Conservation (phyloP, 2,113 vertebrate genomes). For the Mastomys natalensis region DNA sequence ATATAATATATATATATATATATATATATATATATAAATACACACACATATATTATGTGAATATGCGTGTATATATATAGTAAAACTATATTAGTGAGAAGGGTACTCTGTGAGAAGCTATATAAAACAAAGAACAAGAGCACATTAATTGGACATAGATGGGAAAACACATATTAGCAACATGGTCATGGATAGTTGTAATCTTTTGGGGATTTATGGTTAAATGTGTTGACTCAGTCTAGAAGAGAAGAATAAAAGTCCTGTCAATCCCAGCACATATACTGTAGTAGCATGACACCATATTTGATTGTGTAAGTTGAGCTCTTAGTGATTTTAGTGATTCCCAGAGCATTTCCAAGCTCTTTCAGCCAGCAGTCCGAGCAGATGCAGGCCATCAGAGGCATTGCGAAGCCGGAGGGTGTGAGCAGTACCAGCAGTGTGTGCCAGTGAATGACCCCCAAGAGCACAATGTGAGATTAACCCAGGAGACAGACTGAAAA, state of each 20-base stretch:
- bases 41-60: too few species aligned
- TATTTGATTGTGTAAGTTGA: neutral
- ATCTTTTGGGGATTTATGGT: too few species aligned
- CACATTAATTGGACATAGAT: neutral
- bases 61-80: too few species aligned
- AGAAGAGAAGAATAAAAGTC: neutral
- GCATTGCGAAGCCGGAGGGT: neutral
- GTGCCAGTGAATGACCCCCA: neutral
- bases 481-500: neutral
- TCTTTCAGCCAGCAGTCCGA: neutral
- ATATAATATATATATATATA: too few species aligned
- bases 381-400: neutral
- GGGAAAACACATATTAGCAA: neutral
- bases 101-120: neutral
- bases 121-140: neutral
- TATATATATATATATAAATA: too few species aligned
- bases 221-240: neutral
- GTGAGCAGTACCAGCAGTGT: neutral
- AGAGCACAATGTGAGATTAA: neutral
- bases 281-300: neutral
- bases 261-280: neutral
- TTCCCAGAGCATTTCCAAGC: neutral
- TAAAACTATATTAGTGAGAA: neutral
- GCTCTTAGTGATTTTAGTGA: neutral
- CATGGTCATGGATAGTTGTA: neutral